Evolutionary conservation across 2,113 vertebrate genomes (phyloP), one percentile per base, ranked within the genome.

Genomic region (Cyphomyrus plagiostoma): DNA sequence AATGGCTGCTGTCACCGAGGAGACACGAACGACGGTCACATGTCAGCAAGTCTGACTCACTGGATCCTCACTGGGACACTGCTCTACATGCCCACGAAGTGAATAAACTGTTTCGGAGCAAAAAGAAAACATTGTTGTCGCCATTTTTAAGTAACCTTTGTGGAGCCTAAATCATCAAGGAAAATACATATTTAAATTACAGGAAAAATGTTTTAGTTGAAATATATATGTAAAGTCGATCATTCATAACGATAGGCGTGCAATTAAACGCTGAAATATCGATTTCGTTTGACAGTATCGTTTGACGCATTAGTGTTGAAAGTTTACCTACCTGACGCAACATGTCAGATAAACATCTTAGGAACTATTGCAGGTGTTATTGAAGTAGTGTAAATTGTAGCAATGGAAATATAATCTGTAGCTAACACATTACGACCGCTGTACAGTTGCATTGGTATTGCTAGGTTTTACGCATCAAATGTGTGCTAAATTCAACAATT

Each of bases 1-100:
- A 87, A 88, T 80, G 58, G 52, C n/a, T 89, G 86, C 35, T 26
- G 21, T 39, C 58, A 7, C 9, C 23, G 74, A 74, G 77, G 91
- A 74, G 52, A 42, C 35, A 23, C 46, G 21, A 88, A 66, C 52
- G 5, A 56, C 77, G 23, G 35, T 45, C 53, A 45, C 56, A 11
- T 39, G 10, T n/a, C 35, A 23, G 21, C 15, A 42, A 39, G 70
- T 39, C 13, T 17, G 30, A 15, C 30, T 30, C 70, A 4, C 30
- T 4, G 26, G 35, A 35, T 35, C 35, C 35, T 35, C 35, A 35
- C 35, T 35, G 35, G 35, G 1, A 35, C 35, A 35, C 35, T 17
- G 74, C 2, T 77, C 35, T 77, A 42, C 17, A 77, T 39, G 74
- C 11, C 35, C 74, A 42, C 35, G 39, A 42, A 80, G 17, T n/a